Evolutionary conservation across 2,797 vertebrate genomes (phyloP), one percentile per base, ranked within the genome.

Genomic region (Chiropotes sagulatus): DNA sequence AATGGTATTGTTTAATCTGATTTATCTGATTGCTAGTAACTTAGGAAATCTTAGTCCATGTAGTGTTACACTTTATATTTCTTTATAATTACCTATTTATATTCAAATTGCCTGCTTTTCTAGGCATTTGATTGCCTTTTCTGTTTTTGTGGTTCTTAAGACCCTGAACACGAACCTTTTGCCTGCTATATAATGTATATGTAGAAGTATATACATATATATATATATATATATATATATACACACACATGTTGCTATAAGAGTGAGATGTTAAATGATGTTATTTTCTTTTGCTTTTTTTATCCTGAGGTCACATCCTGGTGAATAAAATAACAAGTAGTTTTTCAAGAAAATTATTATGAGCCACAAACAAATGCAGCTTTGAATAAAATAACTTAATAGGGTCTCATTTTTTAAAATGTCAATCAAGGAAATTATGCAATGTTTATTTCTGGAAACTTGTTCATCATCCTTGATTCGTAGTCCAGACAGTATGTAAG

Each of bases 331-430:
- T 88, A 50, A 14, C 15, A 92, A 84, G 33, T 52, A 39, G 3
- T 58, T 87, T 48, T 85, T 75, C 6, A 73, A 70, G 50, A 85
- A 76, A 41, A 6, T 26, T 84, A n/a, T 3, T 26, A 64, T 50
- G 17, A 26, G 44, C 3, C 14, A 70, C 15, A 88, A 44, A 52
- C 1, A 72, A 82, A 57, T 30, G 46, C 2, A 90, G 1, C 7
- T 96, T 93, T 96, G n/a, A 90, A 61, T 41, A 72, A 73, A 52
- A 85, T 76, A 19, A 52, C 10, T 95, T 80, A 46, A 50, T n/a
- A 54, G 2, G 33, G 2, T n/a, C 5, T 73, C 17, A 75, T 14
- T 96, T 76, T 80, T n/a, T 7, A 50, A 67, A 75, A 36, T n/a
- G 4, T 28, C 39, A 90, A 3, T n/a, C 14, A 46, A 83, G 81